Base-by-base conservation (phyloP, 2,113 vertebrate genomes). In the Malurus alboscapulatus region DNA sequence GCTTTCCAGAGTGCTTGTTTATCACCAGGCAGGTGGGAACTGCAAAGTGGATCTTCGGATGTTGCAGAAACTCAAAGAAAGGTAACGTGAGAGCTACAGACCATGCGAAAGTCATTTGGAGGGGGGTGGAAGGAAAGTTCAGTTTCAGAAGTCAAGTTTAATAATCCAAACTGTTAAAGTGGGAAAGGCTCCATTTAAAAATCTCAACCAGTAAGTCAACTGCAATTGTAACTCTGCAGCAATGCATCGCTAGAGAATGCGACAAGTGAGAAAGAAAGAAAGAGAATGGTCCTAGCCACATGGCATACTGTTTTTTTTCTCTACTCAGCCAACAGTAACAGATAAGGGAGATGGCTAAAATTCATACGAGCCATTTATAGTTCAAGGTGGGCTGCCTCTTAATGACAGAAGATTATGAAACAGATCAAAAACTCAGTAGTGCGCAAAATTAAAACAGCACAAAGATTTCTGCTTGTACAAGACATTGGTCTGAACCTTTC, bases 331-430 rank as follows among this genome's bases (percentile, higher is more conserved):
- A 88, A 92, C 69, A 87, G 71, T 26, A 15, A 68, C 8, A 78
- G 45, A 44, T 16, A 72, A 90, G 47, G 77, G 10, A 92, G 48
- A 91, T 12, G 51, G 40, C 17, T 67, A 47, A 84, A 30, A 61
- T 21, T 54, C 24, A 19, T 25, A 67, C 54, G 20, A 73, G 10
- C 57, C 18, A 34, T 76, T 88, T 76, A 67, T 19, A 92, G 68
- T 66, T 92, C 84, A 92, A 94, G 61, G 80, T 67, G 80, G 50
- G 58, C 12, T 92, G 62, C 32, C 61, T 88, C 63, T 88, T 94
- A 93, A 85, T 54, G 47, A 74, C 65, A 84, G 3, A 40, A 69
- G 24, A 77, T 48, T 53, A n/a, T 14, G 13, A 75, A 95, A 74
- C 55, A 81, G 50, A 92, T 42, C 1, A 84, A 91, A 76, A 80